Evolutionary conservation across 2,888 invertebrate genomes (phyloP), one percentile per base, ranked within the genome.

Genomic region (Pardosa pseudoannulata): DNA sequence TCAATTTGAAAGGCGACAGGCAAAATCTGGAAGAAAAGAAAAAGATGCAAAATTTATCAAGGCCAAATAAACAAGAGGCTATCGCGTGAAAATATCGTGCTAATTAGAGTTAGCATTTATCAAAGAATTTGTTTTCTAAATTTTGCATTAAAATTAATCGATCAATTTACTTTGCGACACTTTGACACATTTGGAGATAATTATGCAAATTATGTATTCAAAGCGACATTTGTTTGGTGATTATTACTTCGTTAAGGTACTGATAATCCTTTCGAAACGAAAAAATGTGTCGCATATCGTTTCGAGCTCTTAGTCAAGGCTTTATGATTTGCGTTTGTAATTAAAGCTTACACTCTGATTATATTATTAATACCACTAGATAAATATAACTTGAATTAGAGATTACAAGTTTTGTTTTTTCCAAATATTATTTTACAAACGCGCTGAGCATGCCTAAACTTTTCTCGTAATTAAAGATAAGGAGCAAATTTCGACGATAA

Each of bases 171-270:
- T 16, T 46, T 16, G 46, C 16, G 46, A 46, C 46, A 46, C 46
- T 46, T 46, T 46, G 46, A 46, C 46, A 46, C 46, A 46, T 46
- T 46, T 16, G 11, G 16, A 46, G 46, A 46, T 46, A 46, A 46
- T 46, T 46, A 46, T 46, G 46, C 46, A 46, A 46, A 46, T 46
- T 46, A 46, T 46, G 46, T 16, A 46, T 46, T 46, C 46, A 46
- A 46, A 16, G 46, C 46, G 46, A 46, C 46, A 46, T 46, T 46
- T 46, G 46, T 46, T 16, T 46, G 46, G 46, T 46, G 46, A 46
- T 46, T 46, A 46, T 46, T 46, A 46, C 46, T 46, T 46, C 46
- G 46, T 46, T 46, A 46, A 2, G 2, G 46, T 16, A 46, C 5
- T 46, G 46, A 46, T 46, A 46, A 46, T 46, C 46, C 46, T 2